Base-by-base conservation (phyloP, 64 coral and sea anemone species). In the Porites lutea region DNA sequence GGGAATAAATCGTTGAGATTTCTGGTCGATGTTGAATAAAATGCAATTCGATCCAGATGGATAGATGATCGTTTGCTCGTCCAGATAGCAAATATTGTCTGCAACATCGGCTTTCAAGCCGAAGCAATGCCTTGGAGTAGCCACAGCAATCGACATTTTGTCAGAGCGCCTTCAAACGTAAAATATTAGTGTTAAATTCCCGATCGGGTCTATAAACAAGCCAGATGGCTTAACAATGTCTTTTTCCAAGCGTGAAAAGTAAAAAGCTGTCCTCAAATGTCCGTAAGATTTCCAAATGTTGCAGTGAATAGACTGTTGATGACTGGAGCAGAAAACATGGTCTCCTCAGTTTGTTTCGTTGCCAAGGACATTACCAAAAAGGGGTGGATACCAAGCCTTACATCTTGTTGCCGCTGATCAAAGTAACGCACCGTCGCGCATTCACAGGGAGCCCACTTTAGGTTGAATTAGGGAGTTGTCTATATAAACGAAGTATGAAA, bases 21-120 rank as follows among this genome's bases (percentile, higher is more conserved):
- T 99, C 91, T 99, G 97, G 78, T 99, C 97, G 67, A 99, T 99
- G 74, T 95, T 99, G 77, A 90, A 99, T 11, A 95, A 87, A 43
- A 99, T 77, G 69, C 97, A 99, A 75, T 99, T 99, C 60, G 97
- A 99, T 65, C 97, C 97, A 27, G 97, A 88, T 52, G 97, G 97
- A 89, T 93, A 99, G 71, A 96, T 95, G 71, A 99, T 99, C 64
- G 97, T 99, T 71, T 99, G 97, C 51, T 99, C 97, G 58, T 99
- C 97, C 62, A 99, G 59, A 19, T 99, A 96, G 71, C 94, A 99
- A 92, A 96, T 94, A 93, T 99, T 99, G 57, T 91, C 87, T 1
- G 91, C 86, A 19, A 99, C 97, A 86, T 99, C 97, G 43, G 94
- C 94, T 72, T 99, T 99, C 13, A 99, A 69, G 15, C 97, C 97